Percentiles rank a stretch among this genome's conserved stretches.
Conservation (phyloP, 2,113 vertebrate species). For the Rattus rattus region DNA sequence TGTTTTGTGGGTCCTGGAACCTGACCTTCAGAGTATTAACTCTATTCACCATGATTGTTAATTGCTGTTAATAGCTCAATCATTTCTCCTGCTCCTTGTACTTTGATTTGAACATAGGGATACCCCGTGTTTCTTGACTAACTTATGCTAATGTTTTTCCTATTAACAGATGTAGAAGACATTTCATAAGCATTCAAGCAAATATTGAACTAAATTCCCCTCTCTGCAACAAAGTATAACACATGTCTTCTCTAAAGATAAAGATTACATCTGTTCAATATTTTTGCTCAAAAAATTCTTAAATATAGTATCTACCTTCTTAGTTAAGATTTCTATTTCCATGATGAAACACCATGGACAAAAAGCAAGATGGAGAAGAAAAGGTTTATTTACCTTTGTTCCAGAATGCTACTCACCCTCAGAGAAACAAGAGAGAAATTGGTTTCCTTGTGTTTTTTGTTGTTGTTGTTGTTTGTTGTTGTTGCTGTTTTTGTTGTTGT, state of each 20-base stretch:
- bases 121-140: not conserved
- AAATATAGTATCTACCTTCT: not conserved
- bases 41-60: not conserved
- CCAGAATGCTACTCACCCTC: not conserved
- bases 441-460: too few species aligned
- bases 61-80: not conserved
- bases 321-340: not conserved
- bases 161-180: not conserved
- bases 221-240: not conserved
- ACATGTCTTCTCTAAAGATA: not conserved
- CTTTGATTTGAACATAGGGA: not conserved
- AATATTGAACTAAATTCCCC: not conserved
- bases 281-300: not conserved
- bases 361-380: not conserved
- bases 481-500: too few species aligned
- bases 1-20: not conserved
- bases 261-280: not conserved
- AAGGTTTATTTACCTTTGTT: not conserved
- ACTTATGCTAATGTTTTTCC: not conserved
- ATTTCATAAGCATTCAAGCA: not conserved
- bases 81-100: not conserved
- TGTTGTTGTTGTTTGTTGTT: too few species aligned
- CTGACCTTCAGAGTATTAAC: not conserved
- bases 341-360: not conserved
- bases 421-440: not conserved